Percentiles rank a stretch among this genome's conserved stretches.
These are phyloP conservation scores for Ephydatia muelleri DNA, from an alignment of 37 sponge, comb jelly and placozoan genomes.

Conservation along the genomic window DNA sequence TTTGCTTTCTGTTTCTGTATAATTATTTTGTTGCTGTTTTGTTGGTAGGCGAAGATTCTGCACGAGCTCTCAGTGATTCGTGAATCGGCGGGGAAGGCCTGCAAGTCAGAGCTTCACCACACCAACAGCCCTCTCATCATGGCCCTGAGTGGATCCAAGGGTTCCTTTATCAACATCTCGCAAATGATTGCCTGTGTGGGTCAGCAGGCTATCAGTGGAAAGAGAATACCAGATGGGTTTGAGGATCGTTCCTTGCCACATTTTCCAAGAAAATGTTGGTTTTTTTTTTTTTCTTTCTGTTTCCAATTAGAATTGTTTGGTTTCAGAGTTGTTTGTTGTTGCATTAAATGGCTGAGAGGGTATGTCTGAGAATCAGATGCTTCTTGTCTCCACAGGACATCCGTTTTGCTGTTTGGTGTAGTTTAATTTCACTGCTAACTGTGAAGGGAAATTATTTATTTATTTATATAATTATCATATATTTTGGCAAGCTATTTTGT, in stretches of 20 bases:
- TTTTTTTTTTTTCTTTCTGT: neutral
- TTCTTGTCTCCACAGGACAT: neutral
- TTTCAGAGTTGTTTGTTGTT: neutral
- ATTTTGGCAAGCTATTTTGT: too few species aligned
- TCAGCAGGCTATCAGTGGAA: conserved; percentile 96
- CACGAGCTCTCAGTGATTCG: conserved; percentile 94
- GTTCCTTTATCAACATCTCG: conserved; percentile 93
- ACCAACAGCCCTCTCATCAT: conserved; percentile 95
- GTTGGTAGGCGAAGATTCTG: conserved; percentile 83
- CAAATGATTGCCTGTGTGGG: conserved; percentile 99
- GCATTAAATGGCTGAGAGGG: neutral
- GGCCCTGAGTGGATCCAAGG: conserved; percentile 99
- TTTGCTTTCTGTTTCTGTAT: too few species aligned
- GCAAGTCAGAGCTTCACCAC: conserved; percentile 87
- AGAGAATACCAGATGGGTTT: conserved; percentile 97
- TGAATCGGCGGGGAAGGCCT: conserved; percentile 92
- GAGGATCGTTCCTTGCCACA: conserved; percentile 94
- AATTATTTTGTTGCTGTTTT: too few species aligned
- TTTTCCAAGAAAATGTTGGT: conserved; percentile 89
- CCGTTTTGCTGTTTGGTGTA: neutral
- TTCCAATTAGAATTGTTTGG: neutral
- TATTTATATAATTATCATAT: too few species aligned
- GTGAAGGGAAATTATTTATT: too few species aligned
- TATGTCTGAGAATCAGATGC: neutral
- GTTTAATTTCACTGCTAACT: too few species aligned